Base-by-base conservation (phyloP, 92 coral and sea anemone genomes). In the Umimayanthus chanpuru region DNA sequence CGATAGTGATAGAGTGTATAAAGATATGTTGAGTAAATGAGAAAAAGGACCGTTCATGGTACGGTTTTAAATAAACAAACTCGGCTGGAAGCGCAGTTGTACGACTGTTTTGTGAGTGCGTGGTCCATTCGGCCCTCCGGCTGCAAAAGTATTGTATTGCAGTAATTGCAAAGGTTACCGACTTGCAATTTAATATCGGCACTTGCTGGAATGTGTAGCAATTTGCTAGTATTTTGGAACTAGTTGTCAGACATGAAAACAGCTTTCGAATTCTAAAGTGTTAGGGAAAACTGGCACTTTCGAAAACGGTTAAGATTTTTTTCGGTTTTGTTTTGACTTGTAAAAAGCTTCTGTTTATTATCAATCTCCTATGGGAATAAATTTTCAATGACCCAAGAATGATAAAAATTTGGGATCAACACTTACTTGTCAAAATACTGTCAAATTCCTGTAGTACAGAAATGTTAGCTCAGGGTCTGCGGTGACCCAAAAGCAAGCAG, bases 331-430 rank as follows among this genome's bases (percentile, higher is more conserved):
- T 55, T 80, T 80, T 80, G 84, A 80, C 84, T 80, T 83, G 64
- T 21, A 4, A 11, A 43, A 32, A 65, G 82, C 26, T 88, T 58
- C 85, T 89, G 94, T 92, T 89, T 89, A 88, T 81, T 88, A n/a
- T 88, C 66, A 47, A 26, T 89, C 96, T 93, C 78, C 87, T 94
- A 18, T 76, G 98, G 96, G 98, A 93, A 92, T 93, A 85, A 32
- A 76, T 85, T 84, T 88, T 90, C 91, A 90, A 43, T 83, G 92
- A 72, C 61, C 56, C 44, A 88, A 95, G 96, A 88, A 95, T 95
- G 93, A 44, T 55, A 93, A 87, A 91, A 90, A 95, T 95, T 77
- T 92, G 50, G 73, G 87, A 26, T 44, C 77, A 70, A 83, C 76
- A 71, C 65, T 50, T 36, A 26, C 87, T 83, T 83, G 87, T 83